Evolutionary conservation across 2,797 vertebrate genomes (phyloP), one percentile per base, ranked within the genome.

Genomic region (Acanthurus lineatus): DNA sequence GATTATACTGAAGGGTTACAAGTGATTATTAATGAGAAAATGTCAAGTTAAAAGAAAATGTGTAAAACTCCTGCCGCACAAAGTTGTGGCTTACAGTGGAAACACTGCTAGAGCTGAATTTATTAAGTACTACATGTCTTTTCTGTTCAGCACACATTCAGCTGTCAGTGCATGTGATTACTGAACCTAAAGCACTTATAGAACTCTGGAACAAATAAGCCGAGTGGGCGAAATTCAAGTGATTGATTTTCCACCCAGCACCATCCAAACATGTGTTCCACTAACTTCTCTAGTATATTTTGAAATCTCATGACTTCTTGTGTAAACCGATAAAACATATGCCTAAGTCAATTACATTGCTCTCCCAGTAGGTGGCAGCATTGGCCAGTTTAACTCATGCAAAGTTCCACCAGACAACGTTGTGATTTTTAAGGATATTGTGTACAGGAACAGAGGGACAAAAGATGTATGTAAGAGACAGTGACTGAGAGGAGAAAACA

Each of bases 301-400:
- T 52, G 9, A 57, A 52, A 63, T 5, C 15, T 17, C 3, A 20
- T 22, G 12, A 44, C 0, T 2, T 70, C 15, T 48, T 58, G 6
- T 25, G 40, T n/a, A 32, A 17, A 28, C 38, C 11, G 0, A 68
- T 48, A 4, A 48, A 44, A 7, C 9, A 5, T 20, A 2, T 1
- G 40, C 15, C 10, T 57, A 17, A 9, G 32, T 70, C 22, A 83
- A 35, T 81, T 1, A 22, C 16, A 35, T 0, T 32, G 0, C 5
- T 12, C 40, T 0, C 11, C 90, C 91, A 91, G 62, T 81, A 91
- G 91, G 62, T 81, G 89, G 92, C 69, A 84, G 86, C 77, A 82
- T 76, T 69, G 48, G n/a, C 2, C 28, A 65, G 35, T 44, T 54
- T 45, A 32, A 35, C 25, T 19, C 54, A 4, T 3, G 49, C 62